A percentile compares a stretch with the other conserved stretches of the same genome.
phyloP scores from a whole-genome alignment of 30 jellyfish, hydroid and myxozoan species.

The Cassiopea andromeda region DNA sequence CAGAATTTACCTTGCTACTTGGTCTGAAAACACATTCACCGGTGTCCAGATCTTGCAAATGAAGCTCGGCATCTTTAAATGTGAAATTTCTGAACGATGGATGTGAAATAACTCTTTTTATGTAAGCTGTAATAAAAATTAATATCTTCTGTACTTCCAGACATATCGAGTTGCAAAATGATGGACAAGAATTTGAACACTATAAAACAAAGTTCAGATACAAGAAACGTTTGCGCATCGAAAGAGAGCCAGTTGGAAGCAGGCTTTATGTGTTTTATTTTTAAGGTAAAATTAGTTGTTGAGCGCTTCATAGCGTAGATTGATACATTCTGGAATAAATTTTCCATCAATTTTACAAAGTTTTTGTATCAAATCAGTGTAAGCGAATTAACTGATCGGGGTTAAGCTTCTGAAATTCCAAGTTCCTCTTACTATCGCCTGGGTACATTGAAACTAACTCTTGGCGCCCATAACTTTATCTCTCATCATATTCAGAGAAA shows the following conservation, averaged over 20 bases:
- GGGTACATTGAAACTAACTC: background rate
- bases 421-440: background rate
- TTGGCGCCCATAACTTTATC: background rate
- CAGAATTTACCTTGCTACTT: slow-evolving; percentile 83
- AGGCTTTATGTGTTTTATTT: no score
- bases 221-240: no score
- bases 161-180: no score
- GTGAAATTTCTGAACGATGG: slow-evolving; percentile 94
- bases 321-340: background rate
- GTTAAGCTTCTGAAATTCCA: background rate
- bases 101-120: slow-evolving; percentile 94
- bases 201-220: no score
- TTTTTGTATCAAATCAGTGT: background rate
- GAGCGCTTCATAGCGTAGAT: background rate
- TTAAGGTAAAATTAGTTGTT: background rate
- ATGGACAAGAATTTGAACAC: no score
- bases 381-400: background rate
- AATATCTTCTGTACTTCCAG: no score
- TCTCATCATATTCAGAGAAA: background rate
- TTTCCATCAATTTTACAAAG: background rate
- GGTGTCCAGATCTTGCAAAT: slow-evolving; percentile 77
- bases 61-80: slow-evolving; percentile 93
- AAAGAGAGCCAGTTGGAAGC: no score
- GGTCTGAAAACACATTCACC: slow-evolving; percentile 98
- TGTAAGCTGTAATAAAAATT: slow-evolving; percentile 64